Evolutionary conservation across 1,140 invertebrate species (phyloP), one percentile per base, ranked within the genome.

Genomic region (Pissodes strobi): DNA sequence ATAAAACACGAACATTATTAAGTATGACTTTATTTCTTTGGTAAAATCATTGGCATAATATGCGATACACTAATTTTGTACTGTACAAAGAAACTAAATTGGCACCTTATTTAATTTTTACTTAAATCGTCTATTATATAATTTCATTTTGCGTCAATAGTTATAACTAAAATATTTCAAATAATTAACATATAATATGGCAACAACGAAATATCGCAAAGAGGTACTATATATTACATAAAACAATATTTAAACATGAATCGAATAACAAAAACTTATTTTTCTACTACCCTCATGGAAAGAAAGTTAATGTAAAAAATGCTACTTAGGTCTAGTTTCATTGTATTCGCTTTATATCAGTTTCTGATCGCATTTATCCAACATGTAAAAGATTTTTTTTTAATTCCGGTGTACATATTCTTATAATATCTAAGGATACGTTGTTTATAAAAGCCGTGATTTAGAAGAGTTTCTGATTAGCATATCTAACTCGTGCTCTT

Each of bases 41-140:
- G 72, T 73, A 69, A 73, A 73, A 69, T 72, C 70, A 72, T 72
- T 73, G 72, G 72, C 71, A 70, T 69, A 65, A 71, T 69, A 68
- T 69, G 59, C 68, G 64, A 68, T 74, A 72, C 70, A 66, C 63
- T 64, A 61, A 57, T 38, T 71, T 45, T 71, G 65, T 71, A 69
- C 65, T 72, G 70, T 69, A 73, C 66, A 73, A 56, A 67, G 66
- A 66, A 63, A 59, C 66, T 57, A 58, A 70, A 68, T 74, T 74
- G 72, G 72, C 72, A 74, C 72, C 64, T 69, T 39, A n/a, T n/a
- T 39, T 57, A 59, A 59, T 55, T 60, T 23, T 46, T 5, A 41
- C n/a, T 61, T 19, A 49, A 30, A 25, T 45, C 37, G 27, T 57
- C 30, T 61, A 51, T 38, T 52, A 8, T 34, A 15, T 46, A 23